Conservation (phyloP, 2,113 vertebrate species). For the Plotosus lineatus region DNA sequence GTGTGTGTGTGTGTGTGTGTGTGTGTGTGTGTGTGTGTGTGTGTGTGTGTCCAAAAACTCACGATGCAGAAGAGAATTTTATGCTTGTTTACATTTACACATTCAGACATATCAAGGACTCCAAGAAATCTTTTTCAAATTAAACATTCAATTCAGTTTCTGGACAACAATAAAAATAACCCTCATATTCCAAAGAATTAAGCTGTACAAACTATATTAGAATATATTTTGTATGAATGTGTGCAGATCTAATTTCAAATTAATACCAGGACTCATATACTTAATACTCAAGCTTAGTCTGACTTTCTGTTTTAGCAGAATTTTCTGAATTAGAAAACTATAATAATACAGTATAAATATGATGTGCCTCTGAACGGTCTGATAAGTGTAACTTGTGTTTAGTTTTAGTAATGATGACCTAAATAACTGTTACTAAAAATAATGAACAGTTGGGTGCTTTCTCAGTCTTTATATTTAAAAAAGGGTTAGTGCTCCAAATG, state of each 20-base stretch:
- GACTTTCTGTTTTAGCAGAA: slow-evolving; percentile 1
- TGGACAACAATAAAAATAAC: not conserved
- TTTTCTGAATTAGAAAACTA: not conserved
- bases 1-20: not conserved
- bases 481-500: not conserved
- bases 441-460: not conserved
- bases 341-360: slow-evolving; percentile 44
- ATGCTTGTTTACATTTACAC: not conserved
- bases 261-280: not conserved
- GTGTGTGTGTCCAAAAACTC: slow-evolving; percentile 64
- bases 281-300: not conserved
- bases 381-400: not conserved
- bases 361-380: slow-evolving; percentile 20
- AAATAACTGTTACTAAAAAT: not conserved
- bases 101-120: not conserved
- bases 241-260: not conserved
- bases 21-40: too few relatives aligned
- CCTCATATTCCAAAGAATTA: too few relatives aligned
- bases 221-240: not conserved
- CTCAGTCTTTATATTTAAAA: not conserved
- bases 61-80: not conserved
- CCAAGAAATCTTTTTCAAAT: not conserved
- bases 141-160: not conserved
- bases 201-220: too few relatives aligned
- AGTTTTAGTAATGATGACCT: not conserved